Evolutionary conservation across 2,113 vertebrate genomes (phyloP).

Genomic region (Reinhardtius hippoglossoides): DNA sequence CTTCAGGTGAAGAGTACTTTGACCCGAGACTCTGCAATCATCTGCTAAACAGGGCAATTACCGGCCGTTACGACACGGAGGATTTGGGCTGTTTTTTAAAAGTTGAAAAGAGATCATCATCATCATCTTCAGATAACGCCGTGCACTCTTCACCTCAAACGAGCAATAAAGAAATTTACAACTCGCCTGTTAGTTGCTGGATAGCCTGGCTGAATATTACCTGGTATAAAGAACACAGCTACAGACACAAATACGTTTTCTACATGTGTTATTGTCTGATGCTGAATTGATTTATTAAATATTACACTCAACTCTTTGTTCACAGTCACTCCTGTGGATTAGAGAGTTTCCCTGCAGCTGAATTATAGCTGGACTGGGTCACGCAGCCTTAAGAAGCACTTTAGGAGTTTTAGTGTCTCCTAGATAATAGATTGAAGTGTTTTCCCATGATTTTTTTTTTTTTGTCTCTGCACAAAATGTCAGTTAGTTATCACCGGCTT

Average conservation of each 20-base stretch:
- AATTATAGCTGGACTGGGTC: not conserved
- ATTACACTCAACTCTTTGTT: not conserved
- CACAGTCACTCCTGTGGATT: not conserved
- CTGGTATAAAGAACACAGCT: not conserved
- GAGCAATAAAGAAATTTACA: not conserved
- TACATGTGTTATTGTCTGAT: not conserved
- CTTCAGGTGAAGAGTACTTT: slow-evolving; percentile 70
- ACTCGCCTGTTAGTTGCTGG: not conserved
- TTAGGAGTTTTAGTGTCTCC: not conserved
- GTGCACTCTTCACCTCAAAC: slow-evolving; percentile 14
- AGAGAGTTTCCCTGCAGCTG: not conserved
- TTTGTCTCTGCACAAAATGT: not conserved
- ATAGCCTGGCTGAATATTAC: not conserved
- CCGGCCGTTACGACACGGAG: not conserved
- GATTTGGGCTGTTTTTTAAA: too few species aligned
- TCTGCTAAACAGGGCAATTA: slow-evolving; percentile 29
- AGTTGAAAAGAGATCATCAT: slow-evolving; percentile 7
- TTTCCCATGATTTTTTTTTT: not conserved
- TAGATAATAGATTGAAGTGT: not conserved
- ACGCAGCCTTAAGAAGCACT: slow-evolving; percentile 16
- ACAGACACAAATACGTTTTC: not conserved
- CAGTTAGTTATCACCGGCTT: slow-evolving; percentile 1
- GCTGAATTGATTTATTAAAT: not conserved
- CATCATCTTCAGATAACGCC: not conserved
- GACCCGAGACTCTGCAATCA: slow-evolving; percentile 48